Percentiles rank a stretch among this genome's conserved stretches.
phyloP scores from a whole-genome alignment of 2,888 invertebrate species.

The Bombyx huttoni region DNA sequence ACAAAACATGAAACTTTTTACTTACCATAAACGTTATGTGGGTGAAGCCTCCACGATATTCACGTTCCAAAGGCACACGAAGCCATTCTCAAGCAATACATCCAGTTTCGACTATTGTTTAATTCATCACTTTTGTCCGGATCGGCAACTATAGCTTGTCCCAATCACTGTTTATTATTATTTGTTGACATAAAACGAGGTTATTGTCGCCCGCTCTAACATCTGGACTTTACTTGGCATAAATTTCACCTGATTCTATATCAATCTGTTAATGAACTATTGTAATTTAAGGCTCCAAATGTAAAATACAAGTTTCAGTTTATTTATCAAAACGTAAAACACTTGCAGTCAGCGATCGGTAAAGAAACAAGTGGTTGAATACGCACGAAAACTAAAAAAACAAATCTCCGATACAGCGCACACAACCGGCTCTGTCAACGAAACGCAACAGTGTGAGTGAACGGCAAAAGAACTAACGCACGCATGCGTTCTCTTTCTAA shows the following conservation, averaged over 20 bases:
- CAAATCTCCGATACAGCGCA: conserved; percentile 35
- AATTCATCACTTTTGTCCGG: conserved; percentile 55
- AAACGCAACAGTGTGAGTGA: conserved; percentile 61
- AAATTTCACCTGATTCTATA: conserved; percentile 46
- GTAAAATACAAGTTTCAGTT: conserved; percentile 7
- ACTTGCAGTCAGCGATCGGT: conserved; percentile 41
- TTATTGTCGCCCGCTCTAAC: conserved; percentile 48
- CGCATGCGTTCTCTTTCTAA: conserved; percentile 24
- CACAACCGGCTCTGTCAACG: conserved; percentile 37
- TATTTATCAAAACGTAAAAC: conserved; percentile 24
- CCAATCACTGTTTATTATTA: conserved; percentile 60
- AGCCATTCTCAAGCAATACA: conserved; percentile 53
- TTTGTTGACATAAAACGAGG: conserved; percentile 65
- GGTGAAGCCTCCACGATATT: conserved; percentile 54
- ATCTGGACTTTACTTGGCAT: conserved; percentile 45
- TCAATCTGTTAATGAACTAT: conserved; percentile 16
- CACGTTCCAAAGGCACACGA: conserved; percentile 40
- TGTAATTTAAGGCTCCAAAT: conserved; percentile 2
- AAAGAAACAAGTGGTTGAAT: conserved; percentile 37
- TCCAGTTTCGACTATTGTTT: conserved; percentile 59
- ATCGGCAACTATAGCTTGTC: conserved; percentile 40
- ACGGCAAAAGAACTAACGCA: conserved; percentile 27
- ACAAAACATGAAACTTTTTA: conserved; percentile 58
- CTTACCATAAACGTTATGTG: conserved; percentile 68
- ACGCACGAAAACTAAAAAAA: conserved; percentile 40